Percentiles rank a stretch among this genome's conserved stretches.
Evolutionary conservation across 1,140 invertebrate genomes (phyloP).

Genomic region (Uloborus diversus): DNA sequence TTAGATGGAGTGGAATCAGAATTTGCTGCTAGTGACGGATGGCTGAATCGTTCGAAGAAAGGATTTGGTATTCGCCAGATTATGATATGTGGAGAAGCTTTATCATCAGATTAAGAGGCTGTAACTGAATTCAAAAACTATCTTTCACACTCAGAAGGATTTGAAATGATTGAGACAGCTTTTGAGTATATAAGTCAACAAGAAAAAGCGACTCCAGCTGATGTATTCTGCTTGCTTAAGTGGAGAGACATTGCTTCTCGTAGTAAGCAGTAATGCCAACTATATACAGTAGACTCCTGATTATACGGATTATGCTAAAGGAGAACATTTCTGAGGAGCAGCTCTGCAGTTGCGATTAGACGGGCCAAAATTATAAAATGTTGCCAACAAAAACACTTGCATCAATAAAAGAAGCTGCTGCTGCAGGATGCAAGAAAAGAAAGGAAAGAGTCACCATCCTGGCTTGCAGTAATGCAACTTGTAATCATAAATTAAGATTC

Average conservation of each 20-base stretch:
- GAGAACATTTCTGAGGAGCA: not conserved
- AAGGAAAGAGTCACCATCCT: not conserved
- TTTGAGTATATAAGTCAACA: no score
- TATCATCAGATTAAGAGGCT: slow-evolving; percentile 7
- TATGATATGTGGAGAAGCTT: not conserved
- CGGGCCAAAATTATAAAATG: not conserved
- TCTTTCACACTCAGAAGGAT: not conserved
- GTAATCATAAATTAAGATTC: not conserved
- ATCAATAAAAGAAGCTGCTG: slow-evolving; percentile 2
- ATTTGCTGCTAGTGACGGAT: slow-evolving; percentile 11
- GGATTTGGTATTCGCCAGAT: not conserved
- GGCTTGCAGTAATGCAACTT: not conserved
- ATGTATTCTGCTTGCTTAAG: not conserved
- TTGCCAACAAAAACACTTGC: slow-evolving; percentile 1
- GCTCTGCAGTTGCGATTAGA: not conserved
- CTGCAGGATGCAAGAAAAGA: slow-evolving; percentile 1
- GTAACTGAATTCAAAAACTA: not conserved
- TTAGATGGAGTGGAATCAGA: not conserved
- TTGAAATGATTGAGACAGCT: not conserved
- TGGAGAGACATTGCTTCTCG: not conserved
- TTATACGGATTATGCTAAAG: not conserved
- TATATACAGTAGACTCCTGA: no score
- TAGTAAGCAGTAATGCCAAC: no score
- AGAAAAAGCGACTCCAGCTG: not conserved
- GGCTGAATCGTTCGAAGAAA: not conserved